Conservation (phyloP, 2,113 vertebrate genomes). For the Nycticryphes semicollaris region DNA sequence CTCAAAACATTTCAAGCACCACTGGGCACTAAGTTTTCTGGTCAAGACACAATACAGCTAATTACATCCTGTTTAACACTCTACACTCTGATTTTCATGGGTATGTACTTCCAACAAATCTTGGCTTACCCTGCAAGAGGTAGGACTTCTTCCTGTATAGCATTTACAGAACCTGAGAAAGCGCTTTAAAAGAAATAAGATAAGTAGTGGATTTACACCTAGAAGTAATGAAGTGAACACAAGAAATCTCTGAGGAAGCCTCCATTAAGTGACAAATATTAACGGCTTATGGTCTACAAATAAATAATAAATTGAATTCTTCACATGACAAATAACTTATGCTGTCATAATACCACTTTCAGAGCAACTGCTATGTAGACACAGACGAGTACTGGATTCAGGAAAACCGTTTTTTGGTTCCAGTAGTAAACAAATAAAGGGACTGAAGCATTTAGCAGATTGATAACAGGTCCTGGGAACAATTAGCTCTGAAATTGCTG, state of each 20-base stretch:
- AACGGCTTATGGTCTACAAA: not conserved
- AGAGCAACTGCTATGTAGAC: not conserved
- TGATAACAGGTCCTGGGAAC: not conserved
- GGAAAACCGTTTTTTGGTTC: not conserved
- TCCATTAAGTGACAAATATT: not conserved
- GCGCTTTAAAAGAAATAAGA: not conserved
- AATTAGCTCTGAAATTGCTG: not conserved
- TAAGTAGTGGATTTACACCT: not conserved
- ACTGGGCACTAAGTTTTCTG: not conserved
- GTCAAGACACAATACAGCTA: not conserved
- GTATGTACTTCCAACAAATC: not conserved
- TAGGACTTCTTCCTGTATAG: not conserved
- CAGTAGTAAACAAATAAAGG: not conserved
- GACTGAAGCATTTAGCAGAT: not conserved
- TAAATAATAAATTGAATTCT: not conserved
- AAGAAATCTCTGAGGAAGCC: not conserved
- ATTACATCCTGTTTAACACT: not conserved
- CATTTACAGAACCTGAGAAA: not conserved
- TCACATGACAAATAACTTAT: not conserved
- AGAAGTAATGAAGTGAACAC: not conserved
- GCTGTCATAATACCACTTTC: not conserved
- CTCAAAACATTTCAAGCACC: not conserved
- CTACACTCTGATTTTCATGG: rapidly evolving
- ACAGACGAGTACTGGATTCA: not conserved
- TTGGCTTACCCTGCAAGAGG: not conserved